phyloP scores from a whole-genome alignment of 2,797 vertebrate genomes.

The Sphenopsis melanotis region DNA sequence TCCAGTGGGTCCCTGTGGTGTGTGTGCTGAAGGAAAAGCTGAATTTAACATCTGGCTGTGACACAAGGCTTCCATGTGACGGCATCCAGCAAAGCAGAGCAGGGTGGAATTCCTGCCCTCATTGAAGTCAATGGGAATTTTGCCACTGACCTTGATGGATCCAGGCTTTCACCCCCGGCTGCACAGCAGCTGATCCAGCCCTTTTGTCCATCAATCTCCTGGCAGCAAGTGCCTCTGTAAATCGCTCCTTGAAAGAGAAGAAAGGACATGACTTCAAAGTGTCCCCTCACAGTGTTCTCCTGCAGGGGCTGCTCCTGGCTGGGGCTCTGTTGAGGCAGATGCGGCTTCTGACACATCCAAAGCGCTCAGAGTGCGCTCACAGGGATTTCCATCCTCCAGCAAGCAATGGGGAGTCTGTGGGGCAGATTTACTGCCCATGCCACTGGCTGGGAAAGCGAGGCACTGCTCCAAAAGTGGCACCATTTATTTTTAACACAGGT shows the following conservation, averaged over 20 bases:
- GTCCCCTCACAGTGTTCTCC: fast-evolving
- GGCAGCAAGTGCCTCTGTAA: neutral
- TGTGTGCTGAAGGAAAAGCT: neutral
- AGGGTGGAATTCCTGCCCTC: neutral
- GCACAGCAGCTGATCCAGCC: neutral
- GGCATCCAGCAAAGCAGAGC: neutral
- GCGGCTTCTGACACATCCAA: fast-evolving
- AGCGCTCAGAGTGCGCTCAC: fast-evolving
- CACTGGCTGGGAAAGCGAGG: neutral
- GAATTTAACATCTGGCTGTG: neutral
- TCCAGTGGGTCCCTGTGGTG: neutral
- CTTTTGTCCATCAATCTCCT: neutral
- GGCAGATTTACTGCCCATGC: neutral
- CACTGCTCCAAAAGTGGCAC: neutral
- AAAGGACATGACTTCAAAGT: neutral
- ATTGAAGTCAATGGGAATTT: neutral
- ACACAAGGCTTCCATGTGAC: neutral
- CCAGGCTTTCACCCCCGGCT: neutral
- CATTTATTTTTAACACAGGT: fast-evolving
- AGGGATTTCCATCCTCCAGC: neutral
- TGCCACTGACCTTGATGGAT: conserved; percentile 27
- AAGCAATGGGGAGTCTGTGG: neutral
- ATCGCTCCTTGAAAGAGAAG: conserved; percentile 11
- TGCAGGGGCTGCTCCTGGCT: neutral
- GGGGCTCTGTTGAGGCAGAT: neutral